Conservation (phyloP, 2,888 invertebrate genomes). For the Cheiracanthium punctorium region DNA sequence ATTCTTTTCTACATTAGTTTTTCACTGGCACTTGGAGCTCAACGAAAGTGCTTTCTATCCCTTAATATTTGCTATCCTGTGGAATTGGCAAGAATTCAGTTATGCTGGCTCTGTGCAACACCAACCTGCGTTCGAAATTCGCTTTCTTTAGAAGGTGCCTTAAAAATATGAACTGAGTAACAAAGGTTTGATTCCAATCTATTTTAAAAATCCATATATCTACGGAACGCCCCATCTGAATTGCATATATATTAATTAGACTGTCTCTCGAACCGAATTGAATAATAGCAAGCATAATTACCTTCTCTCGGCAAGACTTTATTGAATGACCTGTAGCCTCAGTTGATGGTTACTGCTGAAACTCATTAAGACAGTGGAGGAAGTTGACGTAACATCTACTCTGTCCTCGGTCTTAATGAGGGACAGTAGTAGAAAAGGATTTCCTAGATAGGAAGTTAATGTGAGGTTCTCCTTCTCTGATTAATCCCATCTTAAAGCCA, state of each 20-base stretch:
- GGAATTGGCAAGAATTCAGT: too few relatives aligned
- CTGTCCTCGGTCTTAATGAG: conserved; percentile 56
- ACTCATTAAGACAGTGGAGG: conserved; percentile 56
- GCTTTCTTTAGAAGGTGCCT: too few relatives aligned
- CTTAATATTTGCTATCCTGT: too few relatives aligned
- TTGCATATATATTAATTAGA: conserved; percentile 57
- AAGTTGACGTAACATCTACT: conserved; percentile 48
- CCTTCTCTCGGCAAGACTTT: conserved; percentile 31
- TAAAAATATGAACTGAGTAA: too few relatives aligned
- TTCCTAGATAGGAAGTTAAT: conserved; percentile 46
- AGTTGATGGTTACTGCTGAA: conserved; percentile 43
- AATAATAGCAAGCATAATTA: conserved; percentile 64
- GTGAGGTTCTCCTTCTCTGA: conserved; percentile 38
- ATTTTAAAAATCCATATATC: too few relatives aligned
- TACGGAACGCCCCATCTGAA: conserved; percentile 18
- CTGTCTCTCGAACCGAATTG: conserved; percentile 41
- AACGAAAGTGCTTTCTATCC: too few relatives aligned
- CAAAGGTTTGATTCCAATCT: too few relatives aligned
- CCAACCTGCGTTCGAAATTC: too few relatives aligned
- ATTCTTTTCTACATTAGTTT: too few relatives aligned
- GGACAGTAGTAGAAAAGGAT: conserved; percentile 26
- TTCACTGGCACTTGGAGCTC: too few relatives aligned
- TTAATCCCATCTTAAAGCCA: conserved; percentile 26
- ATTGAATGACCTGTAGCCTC: conserved; percentile 61
- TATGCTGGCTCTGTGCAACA: too few relatives aligned